These are phyloP conservation scores for Zelleria hepariella DNA, from an alignment of 2,888 invertebrate genomes.

Conservation along the genomic window DNA sequence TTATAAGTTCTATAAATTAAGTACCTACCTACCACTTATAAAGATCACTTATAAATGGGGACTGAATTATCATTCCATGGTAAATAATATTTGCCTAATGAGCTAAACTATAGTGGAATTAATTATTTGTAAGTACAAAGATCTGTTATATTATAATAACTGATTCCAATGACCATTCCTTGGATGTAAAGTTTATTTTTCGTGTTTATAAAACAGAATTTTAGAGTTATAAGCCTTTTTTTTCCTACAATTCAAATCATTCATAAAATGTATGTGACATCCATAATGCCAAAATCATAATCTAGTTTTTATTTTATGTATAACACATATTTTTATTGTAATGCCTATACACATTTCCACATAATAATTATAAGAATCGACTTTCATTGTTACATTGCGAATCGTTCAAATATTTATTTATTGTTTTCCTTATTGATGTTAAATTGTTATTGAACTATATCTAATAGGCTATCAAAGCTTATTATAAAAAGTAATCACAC, in stretches of 20 bases:
- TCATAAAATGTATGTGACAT: constrained; percentile 20
- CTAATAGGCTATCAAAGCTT: neutral
- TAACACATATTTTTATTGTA: too few relatives aligned
- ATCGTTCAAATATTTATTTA: constrained; percentile 13
- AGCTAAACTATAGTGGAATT: neutral
- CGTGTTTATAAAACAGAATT: neutral
- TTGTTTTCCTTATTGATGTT: constrained; percentile 10
- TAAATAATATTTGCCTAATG: neutral
- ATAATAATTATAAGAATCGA: neutral
- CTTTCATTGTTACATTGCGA: constrained; percentile 10
- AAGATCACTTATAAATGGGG: neutral
- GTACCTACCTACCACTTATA: neutral
- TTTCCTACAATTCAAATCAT: neutral
- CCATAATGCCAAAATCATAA: constrained; percentile 33
- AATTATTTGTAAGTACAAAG: neutral
- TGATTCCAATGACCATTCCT: neutral
- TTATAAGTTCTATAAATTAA: neutral
- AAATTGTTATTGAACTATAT: neutral
- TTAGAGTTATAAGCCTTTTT: neutral
- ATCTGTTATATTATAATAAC: neutral
- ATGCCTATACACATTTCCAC: too few relatives aligned
- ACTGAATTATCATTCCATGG: constrained; percentile 4
- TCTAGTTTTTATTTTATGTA: constrained; percentile 12
- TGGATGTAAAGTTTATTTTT: neutral
- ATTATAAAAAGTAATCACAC: neutral